Conservation (phyloP, 2,888 invertebrate species). For the Rotaria sp. region DNA sequence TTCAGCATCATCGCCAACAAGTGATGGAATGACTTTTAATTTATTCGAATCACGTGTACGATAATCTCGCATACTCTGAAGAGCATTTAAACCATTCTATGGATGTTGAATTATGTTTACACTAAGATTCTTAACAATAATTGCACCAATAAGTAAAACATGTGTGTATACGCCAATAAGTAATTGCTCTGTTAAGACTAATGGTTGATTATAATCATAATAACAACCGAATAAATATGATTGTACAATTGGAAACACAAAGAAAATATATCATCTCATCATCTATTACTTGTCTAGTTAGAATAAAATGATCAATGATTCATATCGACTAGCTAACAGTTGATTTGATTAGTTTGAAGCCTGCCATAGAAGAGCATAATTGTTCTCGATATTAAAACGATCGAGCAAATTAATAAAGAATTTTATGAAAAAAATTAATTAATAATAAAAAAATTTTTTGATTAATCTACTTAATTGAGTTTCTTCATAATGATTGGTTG, state of each 20-base stretch:
- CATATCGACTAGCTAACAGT: neutral
- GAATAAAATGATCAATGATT: neutral
- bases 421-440: neutral
- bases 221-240: slow-evolving; percentile 34
- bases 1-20: slow-evolving; percentile 2
- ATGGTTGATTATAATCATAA: slow-evolving; percentile 30
- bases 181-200: slow-evolving; percentile 25
- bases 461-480: neutral
- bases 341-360: neutral
- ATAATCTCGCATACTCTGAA: slow-evolving; percentile 18
- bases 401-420: neutral
- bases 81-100: slow-evolving; percentile 14
- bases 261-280: neutral
- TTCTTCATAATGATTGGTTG: neutral
- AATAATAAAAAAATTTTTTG: neutral
- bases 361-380: neutral
- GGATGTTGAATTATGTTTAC: neutral
- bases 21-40: neutral
- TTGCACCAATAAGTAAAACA: slow-evolving; percentile 25
- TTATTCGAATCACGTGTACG: neutral
- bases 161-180: slow-evolving; percentile 33
- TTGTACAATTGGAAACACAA: neutral
- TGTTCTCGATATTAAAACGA: neutral
- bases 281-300: neutral
- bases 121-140: neutral